A percentile compares a stretch with the other conserved stretches of the same genome.
Conservation (phyloP, 2,888 invertebrate genomes). For the Acleris holmiana region DNA sequence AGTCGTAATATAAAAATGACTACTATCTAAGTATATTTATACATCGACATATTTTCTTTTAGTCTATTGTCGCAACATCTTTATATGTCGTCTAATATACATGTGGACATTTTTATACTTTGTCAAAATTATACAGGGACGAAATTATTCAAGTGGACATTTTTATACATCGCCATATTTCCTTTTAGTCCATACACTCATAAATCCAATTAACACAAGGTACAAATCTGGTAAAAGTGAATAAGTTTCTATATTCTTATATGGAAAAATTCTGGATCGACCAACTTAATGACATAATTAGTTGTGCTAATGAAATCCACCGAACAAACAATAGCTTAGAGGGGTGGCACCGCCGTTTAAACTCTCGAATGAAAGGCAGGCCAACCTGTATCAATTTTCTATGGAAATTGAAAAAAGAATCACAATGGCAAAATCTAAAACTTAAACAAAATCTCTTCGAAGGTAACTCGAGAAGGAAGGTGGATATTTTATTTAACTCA, state of each 20-base stretch:
- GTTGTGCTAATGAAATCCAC: conserved; percentile 34
- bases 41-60: no score
- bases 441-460: neutral
- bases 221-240: conserved; percentile 31
- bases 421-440: neutral
- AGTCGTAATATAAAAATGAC: no score
- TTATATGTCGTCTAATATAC: no score
- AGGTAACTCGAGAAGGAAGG: neutral
- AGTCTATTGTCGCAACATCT: no score
- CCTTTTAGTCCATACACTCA: no score
- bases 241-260: conserved; percentile 26
- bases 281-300: conserved; percentile 32
- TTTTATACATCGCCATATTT: no score
- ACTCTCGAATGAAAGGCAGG: neutral
- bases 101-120: no score
- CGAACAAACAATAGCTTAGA: conserved; percentile 34
- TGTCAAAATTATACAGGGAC: no score
- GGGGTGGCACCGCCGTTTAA: conserved; percentile 14
- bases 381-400: neutral
- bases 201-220: no score
- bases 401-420: neutral
- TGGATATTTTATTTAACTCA: neutral
- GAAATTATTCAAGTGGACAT: no score
- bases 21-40: no score
- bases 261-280: conserved; percentile 30